Base-by-base conservation (phyloP, 2,113 vertebrate species). In the Neolamprologus ventralis region DNA sequence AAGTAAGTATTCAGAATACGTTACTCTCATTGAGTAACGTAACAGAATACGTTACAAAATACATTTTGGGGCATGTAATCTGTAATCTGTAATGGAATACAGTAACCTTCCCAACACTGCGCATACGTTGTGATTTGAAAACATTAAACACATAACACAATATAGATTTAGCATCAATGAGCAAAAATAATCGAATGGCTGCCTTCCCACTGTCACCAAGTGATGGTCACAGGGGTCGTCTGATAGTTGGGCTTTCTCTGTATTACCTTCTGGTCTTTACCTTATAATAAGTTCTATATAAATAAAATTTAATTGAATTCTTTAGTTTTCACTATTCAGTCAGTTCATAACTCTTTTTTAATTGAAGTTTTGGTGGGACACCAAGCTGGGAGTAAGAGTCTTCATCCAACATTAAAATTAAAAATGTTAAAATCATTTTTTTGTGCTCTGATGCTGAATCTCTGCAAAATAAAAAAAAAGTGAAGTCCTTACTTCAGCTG, bases 31-130 rank as follows among this genome's bases (percentile, higher is more conserved):
- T n/a, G 49, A 53, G 49, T n/a, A 53, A 53, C 1, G 0, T 53
- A n/a, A n/a, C 0, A 0, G 19, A n/a, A n/a, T n/a, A n/a, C n/a
- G n/a, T 1, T 33, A 51, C 51, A 54, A 1, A 54, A 54, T 4
- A 53, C n/a, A 53, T 53, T 21, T 53, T 21, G 51, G 51, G 0
- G 19, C 19, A 11, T 53, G 51, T 53, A 21, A 4, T 53, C 51
- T 53, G 51, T 53, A 21, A 21, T 54, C 51, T 21, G 51, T 54
- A 54, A 0, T 54, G n/a, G 6, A 54, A 54, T 54, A 54, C 51
- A 53, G 51, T 54, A 54, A 54, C n/a, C n/a, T 54, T 55, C 2
- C 11, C 53, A 55, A 55, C 4, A 55, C 53, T 55, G 21, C 2
- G 1, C 65, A 42, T 42, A 16, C 1, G 7, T 71, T 68, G 33